Conservation (phyloP, 1,140 invertebrate genomes). For the Palaemon carinicauda region DNA sequence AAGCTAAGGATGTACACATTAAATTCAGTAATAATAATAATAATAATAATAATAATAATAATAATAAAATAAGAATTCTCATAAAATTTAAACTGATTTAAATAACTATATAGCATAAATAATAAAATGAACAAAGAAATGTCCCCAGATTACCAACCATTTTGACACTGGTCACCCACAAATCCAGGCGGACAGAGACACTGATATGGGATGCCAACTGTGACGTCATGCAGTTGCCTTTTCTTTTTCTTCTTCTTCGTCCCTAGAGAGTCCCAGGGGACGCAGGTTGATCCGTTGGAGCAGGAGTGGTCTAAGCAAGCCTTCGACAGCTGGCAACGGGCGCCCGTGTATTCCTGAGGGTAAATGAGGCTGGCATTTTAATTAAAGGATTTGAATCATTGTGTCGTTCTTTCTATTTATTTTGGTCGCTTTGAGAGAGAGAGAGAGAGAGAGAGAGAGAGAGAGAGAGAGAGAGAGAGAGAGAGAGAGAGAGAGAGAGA, state of each 20-base stretch:
- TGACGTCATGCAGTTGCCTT: neutral
- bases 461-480: no score
- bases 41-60: no score
- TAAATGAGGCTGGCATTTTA: neutral
- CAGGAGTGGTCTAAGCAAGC: slow-evolving; percentile 24
- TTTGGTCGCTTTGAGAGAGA: no score
- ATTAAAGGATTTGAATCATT: neutral
- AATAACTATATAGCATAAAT: no score
- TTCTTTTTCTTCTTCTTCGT: neutral
- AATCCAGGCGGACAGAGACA: slow-evolving; percentile 24
- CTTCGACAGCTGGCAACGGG: slow-evolving; percentile 16
- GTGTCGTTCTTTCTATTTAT: no score
- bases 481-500: no score
- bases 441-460: no score
- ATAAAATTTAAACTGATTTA: no score
- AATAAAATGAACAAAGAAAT: neutral
- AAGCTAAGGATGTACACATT: no score
- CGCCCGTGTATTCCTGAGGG: slow-evolving; percentile 22
- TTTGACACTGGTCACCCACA: neutral
- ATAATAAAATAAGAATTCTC: no score
- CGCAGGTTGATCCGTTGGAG: slow-evolving; percentile 13
- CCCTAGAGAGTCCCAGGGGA: neutral
- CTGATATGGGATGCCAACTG: neutral
- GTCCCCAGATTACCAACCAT: neutral
- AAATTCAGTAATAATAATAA: no score